Percentiles rank a stretch among this genome's conserved stretches.
phyloP scores from a whole-genome alignment of 2,888 invertebrate species.

The Apodemia hepburni region DNA sequence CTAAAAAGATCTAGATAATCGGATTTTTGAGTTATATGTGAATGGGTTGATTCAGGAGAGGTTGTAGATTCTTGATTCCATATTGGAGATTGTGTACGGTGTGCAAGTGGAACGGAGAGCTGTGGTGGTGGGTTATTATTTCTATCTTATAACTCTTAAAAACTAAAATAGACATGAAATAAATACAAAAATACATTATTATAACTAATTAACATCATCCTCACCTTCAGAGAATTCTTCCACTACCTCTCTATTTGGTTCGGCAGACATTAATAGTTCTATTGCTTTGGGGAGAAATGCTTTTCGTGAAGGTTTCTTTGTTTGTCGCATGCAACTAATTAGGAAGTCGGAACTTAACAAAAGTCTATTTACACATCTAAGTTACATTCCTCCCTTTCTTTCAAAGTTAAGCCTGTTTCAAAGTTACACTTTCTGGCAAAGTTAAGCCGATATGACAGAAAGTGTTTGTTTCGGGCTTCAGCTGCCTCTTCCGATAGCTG shows the following conservation, averaged over 20 bases:
- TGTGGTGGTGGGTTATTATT: no score
- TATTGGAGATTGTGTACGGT: no score
- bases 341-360: constrained; percentile 9
- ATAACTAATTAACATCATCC: no score
- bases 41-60: no score
- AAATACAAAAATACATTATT: no score
- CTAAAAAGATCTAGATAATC: no score
- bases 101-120: no score
- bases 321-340: neutral
- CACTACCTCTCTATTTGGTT: neutral
- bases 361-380: constrained; percentile 17
- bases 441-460: constrained; percentile 22
- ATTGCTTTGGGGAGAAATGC: neutral
- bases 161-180: no score
- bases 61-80: no score
- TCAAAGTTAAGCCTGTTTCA: no score
- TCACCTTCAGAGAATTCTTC: neutral
- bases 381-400: neutral
- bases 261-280: neutral
- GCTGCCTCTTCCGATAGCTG: constrained; percentile 29
- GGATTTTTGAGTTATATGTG: no score
- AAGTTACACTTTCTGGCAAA: constrained; percentile 16
- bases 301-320: neutral
- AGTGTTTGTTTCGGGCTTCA: constrained; percentile 30
- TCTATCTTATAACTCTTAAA: no score